Evolutionary conservation across 2,888 invertebrate genomes (phyloP), one percentile per base, ranked within the genome.

Genomic region (Holacanthella duospinosa): DNA sequence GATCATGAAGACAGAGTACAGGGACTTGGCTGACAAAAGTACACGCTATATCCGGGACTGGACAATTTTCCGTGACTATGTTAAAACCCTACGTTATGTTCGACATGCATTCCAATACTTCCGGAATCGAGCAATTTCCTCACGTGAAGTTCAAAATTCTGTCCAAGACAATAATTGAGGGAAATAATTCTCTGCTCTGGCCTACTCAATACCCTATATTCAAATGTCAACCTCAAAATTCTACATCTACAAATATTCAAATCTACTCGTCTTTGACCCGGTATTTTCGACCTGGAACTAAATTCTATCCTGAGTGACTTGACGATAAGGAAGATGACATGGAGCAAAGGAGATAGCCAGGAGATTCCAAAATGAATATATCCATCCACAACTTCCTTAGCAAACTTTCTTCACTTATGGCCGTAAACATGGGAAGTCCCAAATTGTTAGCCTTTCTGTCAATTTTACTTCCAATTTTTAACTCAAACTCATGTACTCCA

Each of bases 21-120:
- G 75, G 25, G 75, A 78, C 63, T 71, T 78, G 67, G 75, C 75
- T 12, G 68, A 72, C 43, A 76, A 77, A 66, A 74, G 75, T 2
- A 80, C 81, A 3, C 77, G 82, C 29, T 79, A 80, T 68, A 73
- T 82, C 1, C 78, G 85, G 27, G 83, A 85, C 74, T 84, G 82
- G 80, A 69, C 84, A 66, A 84, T 85, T 69, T 81, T 82, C 74
- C 77, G 84, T 56, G 85, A 85, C 73, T 85, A 83, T 76, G 81
- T 84, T 77, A 82, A 82, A 74, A 79, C 80, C 3, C 77, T 85
- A 55, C 81, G 84, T 69, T 84, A 82, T 76, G 78, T 83, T 59
- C 75, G 78, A 21, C 77, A 83, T 67, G 79, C 81, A 61, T 77
- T 77, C 63, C 69, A 70, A 2, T 71, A 74, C 60, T 74, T 75